Conservation (phyloP, 2,888 invertebrate genomes). For the Dinocampus coccinellae region DNA sequence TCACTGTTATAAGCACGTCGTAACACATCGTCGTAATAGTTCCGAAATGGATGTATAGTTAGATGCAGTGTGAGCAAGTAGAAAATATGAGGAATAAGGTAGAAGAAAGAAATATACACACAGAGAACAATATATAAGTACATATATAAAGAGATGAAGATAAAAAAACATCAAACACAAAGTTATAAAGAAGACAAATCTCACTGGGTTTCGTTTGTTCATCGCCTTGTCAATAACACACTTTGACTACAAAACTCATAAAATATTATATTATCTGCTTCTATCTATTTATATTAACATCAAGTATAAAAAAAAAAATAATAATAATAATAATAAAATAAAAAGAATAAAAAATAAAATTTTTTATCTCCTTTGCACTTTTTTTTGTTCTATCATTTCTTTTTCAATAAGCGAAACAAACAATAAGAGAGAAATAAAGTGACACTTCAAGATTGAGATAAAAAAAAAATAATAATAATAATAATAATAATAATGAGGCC, state of each 20-base stretch:
- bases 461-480: not conserved
- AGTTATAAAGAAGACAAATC: not conserved
- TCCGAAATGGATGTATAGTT: not conserved
- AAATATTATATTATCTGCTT: not conserved
- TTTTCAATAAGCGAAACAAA: not conserved
- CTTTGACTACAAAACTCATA: not conserved
- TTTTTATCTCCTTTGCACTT: not conserved
- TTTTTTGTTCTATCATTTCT: not conserved
- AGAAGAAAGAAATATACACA: not conserved
- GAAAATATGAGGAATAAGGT: not conserved
- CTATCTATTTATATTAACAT: not conserved
- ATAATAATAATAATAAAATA: too few species aligned
- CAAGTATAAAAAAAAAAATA: too few species aligned
- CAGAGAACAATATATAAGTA: not conserved
- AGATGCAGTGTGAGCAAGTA: not conserved
- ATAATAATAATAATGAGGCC: not conserved
- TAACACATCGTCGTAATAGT: conserved; percentile 27
- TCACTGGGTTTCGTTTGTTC: not conserved
- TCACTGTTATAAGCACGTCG: conserved; percentile 47
- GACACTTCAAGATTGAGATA: not conserved
- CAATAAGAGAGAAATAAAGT: not conserved
- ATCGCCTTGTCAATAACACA: conserved; percentile 13
- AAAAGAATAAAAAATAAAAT: not conserved
- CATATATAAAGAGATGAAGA: not conserved
- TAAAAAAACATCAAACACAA: not conserved